Percentiles rank a stretch among this genome's conserved stretches.
phyloP scores from a whole-genome alignment of 1,140 invertebrate species.

The Ectropis grisescens region DNA sequence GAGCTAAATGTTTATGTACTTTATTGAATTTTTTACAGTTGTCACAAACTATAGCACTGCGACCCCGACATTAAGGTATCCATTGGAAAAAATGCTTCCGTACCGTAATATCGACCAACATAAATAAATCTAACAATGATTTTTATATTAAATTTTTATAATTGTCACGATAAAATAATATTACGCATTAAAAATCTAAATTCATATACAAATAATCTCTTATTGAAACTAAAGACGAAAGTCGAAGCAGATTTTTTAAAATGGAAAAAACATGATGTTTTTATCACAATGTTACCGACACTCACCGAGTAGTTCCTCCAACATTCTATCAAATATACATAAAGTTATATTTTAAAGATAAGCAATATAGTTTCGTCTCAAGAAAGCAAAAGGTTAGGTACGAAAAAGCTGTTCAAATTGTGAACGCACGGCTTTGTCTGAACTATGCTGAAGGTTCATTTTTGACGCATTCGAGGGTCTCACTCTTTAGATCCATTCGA shows the following conservation, averaged over 20 bases:
- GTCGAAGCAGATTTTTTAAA: constrained; percentile 49
- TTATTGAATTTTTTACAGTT: constrained; percentile 54
- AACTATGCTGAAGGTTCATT: no score
- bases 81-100: constrained; percentile 56
- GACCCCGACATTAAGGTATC: constrained; percentile 51
- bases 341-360: constrained; percentile 54
- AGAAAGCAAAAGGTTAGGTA: constrained; percentile 49
- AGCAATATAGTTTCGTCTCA: constrained; percentile 44
- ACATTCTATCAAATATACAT: constrained; percentile 60
- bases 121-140: constrained; percentile 50
- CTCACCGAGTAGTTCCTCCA: constrained; percentile 27
- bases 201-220: constrained; percentile 63
- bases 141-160: constrained; percentile 45
- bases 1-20: constrained; percentile 40
- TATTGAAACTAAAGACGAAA: constrained; percentile 46
- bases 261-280: constrained; percentile 58
- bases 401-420: constrained; percentile 7
- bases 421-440: no score
- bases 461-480: no score
- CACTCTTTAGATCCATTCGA: no score
- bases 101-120: constrained; percentile 33
- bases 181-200: constrained; percentile 51
- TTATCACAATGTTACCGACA: constrained; percentile 67
- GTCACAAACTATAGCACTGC: constrained; percentile 64
- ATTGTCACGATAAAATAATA: constrained; percentile 48